Evolutionary conservation across 2,797 vertebrate genomes (phyloP), one percentile per base, ranked within the genome.

Genomic region (Brachyalestes nurse): DNA sequence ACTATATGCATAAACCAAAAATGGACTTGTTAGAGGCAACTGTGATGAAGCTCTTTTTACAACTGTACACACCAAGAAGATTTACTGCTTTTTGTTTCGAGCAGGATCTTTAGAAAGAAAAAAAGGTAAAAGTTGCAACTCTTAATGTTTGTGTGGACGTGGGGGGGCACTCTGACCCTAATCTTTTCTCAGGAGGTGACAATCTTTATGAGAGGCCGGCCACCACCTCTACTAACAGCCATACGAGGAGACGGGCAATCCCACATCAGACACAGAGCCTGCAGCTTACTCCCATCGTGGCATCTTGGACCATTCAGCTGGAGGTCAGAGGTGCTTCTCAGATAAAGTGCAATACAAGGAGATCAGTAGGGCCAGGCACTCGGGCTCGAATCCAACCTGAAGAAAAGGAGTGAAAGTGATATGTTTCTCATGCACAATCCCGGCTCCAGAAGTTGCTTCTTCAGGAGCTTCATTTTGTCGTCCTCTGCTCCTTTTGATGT

Each of bases 301-400:
- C 96, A 97, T 95, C 94, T 91, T 91, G 94, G 95, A 92, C 94
- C 92, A 93, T 96, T 97, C 94, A 97, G 90, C 92, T 82, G 86
- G 91, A 94, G 97, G 97, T 97, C 96, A 97, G 92, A 98, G 97
- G 97, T 97, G 95, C 93, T 93, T 92, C 95, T 95, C 93, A 96
- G 96, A 98, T 98, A 97, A 96, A 97, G 96, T 97, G 95, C 94
- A 82, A 94, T 95, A 95, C 96, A 97, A 98, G 96, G 95, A 98
- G 97, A 97, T 98, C 96, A 97, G 95, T 95, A 90, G 93, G 92
- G 89, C 87, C 89, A 89, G 92, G 92, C 90, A 93, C 94, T 90
- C 92, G 94, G 94, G 90, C 90, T 91, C 94, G 94, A 95, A 89
- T 86, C 87, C 82, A 87, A 88, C 82, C 75, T 74, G 23, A 88